A percentile compares a stretch with the other conserved stretches of the same genome.
These are phyloP conservation scores for Teleogryllus occipitalis DNA, from an alignment of 1,140 invertebrate genomes.

Conservation along the genomic window DNA sequence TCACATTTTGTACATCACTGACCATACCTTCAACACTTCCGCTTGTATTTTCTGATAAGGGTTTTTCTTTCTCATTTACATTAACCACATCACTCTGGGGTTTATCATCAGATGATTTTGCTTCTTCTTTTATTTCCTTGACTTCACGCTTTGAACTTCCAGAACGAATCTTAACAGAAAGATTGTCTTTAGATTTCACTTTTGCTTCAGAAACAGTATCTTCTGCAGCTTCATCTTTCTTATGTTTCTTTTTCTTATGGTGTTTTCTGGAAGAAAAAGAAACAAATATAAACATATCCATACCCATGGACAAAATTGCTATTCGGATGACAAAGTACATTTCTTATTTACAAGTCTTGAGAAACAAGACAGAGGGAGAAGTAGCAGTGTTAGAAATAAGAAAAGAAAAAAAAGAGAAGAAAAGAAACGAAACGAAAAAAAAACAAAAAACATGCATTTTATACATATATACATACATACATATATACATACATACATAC, in stretches of 20 bases:
- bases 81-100: not conserved
- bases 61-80: slow-evolving; percentile 1
- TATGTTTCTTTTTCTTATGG: slow-evolving; percentile 27
- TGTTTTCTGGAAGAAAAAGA: slow-evolving; percentile 35
- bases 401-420: too few species aligned
- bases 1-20: not conserved
- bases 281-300: not conserved
- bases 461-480: too few species aligned
- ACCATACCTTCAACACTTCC: not conserved
- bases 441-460: too few species aligned
- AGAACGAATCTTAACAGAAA: slow-evolving; percentile 26
- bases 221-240: slow-evolving; percentile 20
- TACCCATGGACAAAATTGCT: too few species aligned
- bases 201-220: not conserved
- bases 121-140: slow-evolving; percentile 26
- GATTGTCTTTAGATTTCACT: slow-evolving; percentile 26
- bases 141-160: slow-evolving; percentile 35
- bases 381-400: too few species aligned
- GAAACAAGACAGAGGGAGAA: too few species aligned
- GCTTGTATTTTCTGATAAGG: slow-evolving; percentile 29
- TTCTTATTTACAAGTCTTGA: too few species aligned
- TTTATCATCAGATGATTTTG: not conserved
- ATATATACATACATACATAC: too few species aligned
- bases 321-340: too few species aligned
- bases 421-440: too few species aligned